A percentile compares a stretch with the other conserved stretches of the same genome.
Conservation (phyloP, 2,113 vertebrate genomes). For the Mus spicilegus region DNA sequence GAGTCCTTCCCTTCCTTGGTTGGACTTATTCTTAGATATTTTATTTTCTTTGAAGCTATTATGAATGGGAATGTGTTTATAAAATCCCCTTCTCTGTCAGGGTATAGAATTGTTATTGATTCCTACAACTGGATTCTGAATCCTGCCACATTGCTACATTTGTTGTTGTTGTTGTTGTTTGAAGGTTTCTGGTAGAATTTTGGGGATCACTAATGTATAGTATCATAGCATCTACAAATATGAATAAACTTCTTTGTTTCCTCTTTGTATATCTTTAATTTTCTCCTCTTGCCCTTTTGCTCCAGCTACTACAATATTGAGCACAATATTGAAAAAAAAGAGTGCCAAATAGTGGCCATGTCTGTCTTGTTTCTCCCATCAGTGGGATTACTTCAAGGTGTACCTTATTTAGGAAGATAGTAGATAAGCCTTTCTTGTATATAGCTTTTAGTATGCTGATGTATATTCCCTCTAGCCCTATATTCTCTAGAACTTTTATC, state of each 20-base stretch:
- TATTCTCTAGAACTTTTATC: not conserved
- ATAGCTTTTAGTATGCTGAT: not conserved
- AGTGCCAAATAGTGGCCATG: not conserved
- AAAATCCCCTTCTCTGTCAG: not conserved
- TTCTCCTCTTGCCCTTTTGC: not conserved
- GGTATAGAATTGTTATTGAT: not conserved
- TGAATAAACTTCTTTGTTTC: not conserved
- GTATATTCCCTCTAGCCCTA: not conserved
- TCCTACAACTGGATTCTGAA: not conserved
- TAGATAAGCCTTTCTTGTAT: not conserved
- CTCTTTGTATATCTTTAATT: not conserved
- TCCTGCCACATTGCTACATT: not conserved
- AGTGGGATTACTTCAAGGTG: not conserved
- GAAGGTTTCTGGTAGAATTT: not conserved
- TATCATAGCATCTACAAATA: not conserved
- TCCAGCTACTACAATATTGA: not conserved
- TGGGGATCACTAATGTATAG: not conserved
- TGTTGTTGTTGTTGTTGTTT: too few species aligned
- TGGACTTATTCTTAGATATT: not conserved
- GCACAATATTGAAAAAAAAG: not conserved
- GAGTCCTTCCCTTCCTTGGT: not conserved
- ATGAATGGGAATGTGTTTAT: not conserved
- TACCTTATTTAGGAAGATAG: not conserved
- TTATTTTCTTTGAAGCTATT: not conserved
- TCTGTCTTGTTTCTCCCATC: not conserved